These are phyloP conservation scores for Crotalus helleri DNA, from an alignment of 2,113 vertebrate genomes.

Conservation along the genomic window DNA sequence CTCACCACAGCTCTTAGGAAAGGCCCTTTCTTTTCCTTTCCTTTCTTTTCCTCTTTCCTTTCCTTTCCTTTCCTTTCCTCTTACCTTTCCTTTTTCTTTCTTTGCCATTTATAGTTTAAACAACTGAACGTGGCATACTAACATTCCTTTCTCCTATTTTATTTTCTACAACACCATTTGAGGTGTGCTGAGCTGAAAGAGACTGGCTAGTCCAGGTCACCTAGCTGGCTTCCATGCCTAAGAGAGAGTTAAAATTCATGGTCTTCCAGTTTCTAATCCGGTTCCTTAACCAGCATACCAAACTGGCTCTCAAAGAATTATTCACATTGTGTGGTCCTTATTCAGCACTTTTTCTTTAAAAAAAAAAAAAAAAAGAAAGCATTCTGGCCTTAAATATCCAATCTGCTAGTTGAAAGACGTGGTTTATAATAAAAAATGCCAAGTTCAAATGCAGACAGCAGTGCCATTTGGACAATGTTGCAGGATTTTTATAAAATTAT, in stretches of 20 bases:
- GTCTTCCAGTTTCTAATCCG: background rate
- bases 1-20: background rate
- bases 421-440: background rate
- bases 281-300: background rate
- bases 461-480: background rate
- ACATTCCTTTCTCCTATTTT: background rate
- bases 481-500: background rate
- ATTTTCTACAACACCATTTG: background rate
- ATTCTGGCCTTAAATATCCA: background rate
- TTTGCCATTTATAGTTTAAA: background rate
- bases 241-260: background rate
- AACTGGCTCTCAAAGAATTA: background rate
- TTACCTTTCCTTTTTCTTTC: too few species aligned
- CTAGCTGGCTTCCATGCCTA: background rate
- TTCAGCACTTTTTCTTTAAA: background rate
- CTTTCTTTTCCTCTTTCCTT: background rate
- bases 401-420: background rate
- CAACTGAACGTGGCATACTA: background rate
- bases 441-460: background rate
- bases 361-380: background rate
- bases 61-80: too few species aligned
- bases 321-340: background rate
- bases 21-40: background rate
- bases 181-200: background rate
- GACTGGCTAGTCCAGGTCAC: background rate